Conservation (phyloP, 2,797 vertebrate species). For the Sebastiscus albofasciatus region DNA sequence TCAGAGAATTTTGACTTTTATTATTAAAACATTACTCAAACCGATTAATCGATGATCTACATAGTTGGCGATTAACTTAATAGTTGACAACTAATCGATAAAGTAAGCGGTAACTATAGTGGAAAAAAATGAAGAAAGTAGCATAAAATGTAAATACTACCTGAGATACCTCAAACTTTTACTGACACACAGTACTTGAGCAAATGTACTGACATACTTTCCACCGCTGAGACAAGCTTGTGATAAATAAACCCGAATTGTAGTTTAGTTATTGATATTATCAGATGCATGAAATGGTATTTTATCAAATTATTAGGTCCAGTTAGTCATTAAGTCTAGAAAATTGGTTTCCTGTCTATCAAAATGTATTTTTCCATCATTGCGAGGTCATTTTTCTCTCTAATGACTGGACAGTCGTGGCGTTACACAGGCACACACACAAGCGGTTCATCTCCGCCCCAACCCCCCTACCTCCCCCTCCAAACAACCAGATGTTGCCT, state of each 20-base stretch:
- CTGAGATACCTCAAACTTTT: neutral
- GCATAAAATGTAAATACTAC: neutral
- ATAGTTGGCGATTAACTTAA: too few relatives aligned
- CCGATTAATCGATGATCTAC: too few relatives aligned
- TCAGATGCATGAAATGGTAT: neutral
- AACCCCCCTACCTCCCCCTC: slow-evolving; percentile 1
- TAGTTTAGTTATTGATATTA: neutral
- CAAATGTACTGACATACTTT: neutral
- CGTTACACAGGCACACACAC: slow-evolving; percentile 20
- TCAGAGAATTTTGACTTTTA: too few relatives aligned
- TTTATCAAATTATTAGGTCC: neutral
- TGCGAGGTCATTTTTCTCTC: slow-evolving; percentile 46
- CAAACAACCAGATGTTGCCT: slow-evolving; percentile 72
- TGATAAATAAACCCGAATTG: neutral
- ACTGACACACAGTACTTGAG: neutral
- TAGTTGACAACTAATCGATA: too few relatives aligned
- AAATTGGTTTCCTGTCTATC: slow-evolving; percentile 5
- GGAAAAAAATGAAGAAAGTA: neutral
- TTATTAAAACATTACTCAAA: too few relatives aligned
- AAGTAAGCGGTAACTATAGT: too few relatives aligned
- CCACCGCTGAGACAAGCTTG: neutral
- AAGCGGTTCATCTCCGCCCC: slow-evolving; percentile 36
- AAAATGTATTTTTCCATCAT: slow-evolving; percentile 22
- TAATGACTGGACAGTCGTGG: slow-evolving; percentile 54
- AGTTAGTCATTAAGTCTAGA: neutral